A percentile compares a stretch with the other conserved stretches of the same genome.
phyloP scores from a whole-genome alignment of 2,888 invertebrate species.

The Stenodema calcarata region DNA sequence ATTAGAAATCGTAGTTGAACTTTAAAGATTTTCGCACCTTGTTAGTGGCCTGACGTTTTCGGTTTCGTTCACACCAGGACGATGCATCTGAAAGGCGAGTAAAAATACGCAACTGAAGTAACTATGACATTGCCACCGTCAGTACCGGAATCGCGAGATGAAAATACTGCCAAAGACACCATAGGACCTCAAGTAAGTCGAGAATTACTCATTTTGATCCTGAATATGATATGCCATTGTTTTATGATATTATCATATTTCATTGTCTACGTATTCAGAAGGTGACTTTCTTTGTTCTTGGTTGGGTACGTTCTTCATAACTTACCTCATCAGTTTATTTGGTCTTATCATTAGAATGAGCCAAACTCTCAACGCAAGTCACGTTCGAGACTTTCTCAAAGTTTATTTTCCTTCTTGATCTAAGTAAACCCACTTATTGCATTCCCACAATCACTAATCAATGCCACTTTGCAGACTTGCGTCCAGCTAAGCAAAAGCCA shows the following conservation, averaged over 20 bases:
- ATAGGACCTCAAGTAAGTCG: slow-evolving; percentile 20
- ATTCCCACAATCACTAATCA: neutral
- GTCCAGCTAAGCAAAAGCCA: slow-evolving; percentile 52
- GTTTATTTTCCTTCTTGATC: neutral
- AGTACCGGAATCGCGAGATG: slow-evolving; percentile 10
- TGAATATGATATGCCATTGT: too few species aligned
- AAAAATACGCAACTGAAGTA: neutral
- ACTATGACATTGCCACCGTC: slow-evolving; percentile 42
- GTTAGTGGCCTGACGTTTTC: neutral
- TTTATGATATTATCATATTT: too few species aligned
- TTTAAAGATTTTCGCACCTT: neutral
- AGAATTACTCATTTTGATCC: neutral
- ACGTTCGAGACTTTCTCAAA: neutral
- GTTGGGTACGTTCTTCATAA: too few species aligned
- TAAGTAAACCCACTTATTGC: too few species aligned
- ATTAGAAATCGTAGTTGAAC: too few species aligned
- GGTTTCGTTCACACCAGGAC: neutral
- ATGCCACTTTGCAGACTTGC: slow-evolving; percentile 15
- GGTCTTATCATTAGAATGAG: too few species aligned
- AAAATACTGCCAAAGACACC: slow-evolving; percentile 25
- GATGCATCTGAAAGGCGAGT: neutral
- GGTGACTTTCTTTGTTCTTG: too few species aligned
- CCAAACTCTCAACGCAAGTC: neutral
- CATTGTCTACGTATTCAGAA: too few species aligned
- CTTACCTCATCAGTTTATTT: too few species aligned